Percentiles rank a stretch among this genome's conserved stretches.
Evolutionary conservation across 2,113 vertebrate species (phyloP).

Genomic region (Entelurus aequoreus): DNA sequence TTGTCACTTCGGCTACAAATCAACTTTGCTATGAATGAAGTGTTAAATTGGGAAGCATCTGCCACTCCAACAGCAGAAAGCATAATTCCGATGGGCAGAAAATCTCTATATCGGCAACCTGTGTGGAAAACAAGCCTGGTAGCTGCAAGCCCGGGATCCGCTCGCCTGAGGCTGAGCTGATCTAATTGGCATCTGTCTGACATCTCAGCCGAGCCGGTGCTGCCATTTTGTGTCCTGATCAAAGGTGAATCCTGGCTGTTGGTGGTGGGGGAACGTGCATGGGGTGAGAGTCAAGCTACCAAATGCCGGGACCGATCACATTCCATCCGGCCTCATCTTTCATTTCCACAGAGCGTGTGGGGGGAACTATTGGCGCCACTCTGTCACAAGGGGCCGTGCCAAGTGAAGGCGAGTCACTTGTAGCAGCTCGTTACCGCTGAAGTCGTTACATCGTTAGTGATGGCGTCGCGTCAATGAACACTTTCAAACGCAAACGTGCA

Average conservation of each 20-base stretch:
- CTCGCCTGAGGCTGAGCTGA: constrained; percentile 47
- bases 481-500: not conserved
- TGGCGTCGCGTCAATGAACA: not conserved
- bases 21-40: constrained; percentile 6
- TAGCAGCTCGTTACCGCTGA: constrained; percentile 36
- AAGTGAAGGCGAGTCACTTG: constrained; percentile 30
- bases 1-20: not conserved
- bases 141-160: constrained; percentile 28
- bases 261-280: constrained; percentile 5
- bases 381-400: constrained; percentile 22
- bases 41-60: not conserved
- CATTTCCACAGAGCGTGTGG: not conserved
- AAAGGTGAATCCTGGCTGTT: constrained; percentile 41
- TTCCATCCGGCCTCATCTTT: constrained; percentile 19
- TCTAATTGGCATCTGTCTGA: constrained; percentile 60
- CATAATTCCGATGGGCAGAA: constrained; percentile 18
- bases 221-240: constrained; percentile 50
- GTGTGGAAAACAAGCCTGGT: constrained; percentile 18
- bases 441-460: constrained; percentile 30
- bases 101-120: constrained; percentile 2
- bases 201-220: constrained; percentile 38
- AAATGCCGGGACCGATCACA: constrained; percentile 7
- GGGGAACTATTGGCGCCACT: not conserved
- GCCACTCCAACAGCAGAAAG: constrained; percentile 2
- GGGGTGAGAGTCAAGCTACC: not conserved